Conservation (phyloP, 2,888 invertebrate genomes). For the Apeira syringaria region DNA sequence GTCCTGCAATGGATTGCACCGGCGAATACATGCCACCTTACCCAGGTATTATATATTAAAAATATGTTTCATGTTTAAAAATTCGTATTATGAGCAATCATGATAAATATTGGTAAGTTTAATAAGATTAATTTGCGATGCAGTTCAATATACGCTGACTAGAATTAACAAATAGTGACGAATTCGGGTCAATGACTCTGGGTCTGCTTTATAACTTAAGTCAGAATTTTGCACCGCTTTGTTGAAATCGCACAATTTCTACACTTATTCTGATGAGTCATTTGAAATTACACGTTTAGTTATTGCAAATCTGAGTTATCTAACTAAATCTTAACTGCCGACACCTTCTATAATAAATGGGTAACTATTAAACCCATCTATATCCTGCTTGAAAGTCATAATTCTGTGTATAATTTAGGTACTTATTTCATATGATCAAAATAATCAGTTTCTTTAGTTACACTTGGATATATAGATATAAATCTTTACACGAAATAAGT, state of each 20-base stretch:
- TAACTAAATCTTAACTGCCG: not conserved
- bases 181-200: constrained; percentile 26
- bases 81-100: constrained; percentile 14
- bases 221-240: constrained; percentile 15
- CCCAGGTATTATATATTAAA: constrained; percentile 51
- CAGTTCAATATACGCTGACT: constrained; percentile 21
- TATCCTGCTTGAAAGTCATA: no score
- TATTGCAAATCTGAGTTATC: not conserved
- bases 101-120: constrained; percentile 17
- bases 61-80: not conserved
- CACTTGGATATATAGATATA: no score
- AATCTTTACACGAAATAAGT: no score
- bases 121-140: constrained; percentile 11
- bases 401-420: no score
- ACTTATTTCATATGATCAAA: no score
- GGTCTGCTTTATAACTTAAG: constrained; percentile 14
- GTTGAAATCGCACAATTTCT: constrained; percentile 12
- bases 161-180: constrained; percentile 27
- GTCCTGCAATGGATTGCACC: constrained; percentile 66
- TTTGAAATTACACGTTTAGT: not conserved
- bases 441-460: no score
- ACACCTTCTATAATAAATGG: not conserved
- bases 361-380: no score
- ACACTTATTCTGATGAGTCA: constrained; percentile 8
- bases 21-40: constrained; percentile 49